Evolutionary conservation across 2,888 invertebrate species (phyloP).

Genomic region (Palloptera scutellata): DNA sequence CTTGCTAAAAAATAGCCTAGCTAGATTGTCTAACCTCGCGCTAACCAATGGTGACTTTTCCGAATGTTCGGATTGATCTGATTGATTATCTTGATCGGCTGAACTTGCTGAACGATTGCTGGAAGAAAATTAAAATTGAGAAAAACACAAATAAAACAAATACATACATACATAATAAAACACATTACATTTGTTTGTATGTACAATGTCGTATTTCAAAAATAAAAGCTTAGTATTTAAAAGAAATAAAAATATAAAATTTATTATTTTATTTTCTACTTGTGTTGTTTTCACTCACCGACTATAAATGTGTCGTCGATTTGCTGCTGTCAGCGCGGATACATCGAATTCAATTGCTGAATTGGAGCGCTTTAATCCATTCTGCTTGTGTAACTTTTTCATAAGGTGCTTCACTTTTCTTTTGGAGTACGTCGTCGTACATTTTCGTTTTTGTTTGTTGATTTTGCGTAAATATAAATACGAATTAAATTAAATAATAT

Average conservation of each 20-base stretch:
- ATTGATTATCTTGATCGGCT: constrained; percentile 66
- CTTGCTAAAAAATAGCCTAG: constrained; percentile 77
- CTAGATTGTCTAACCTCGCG: constrained; percentile 78
- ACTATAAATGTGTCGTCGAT: constrained; percentile 70
- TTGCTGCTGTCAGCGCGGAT: constrained; percentile 71
- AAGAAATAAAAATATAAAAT: constrained; percentile 11
- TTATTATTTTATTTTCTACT: constrained; percentile 14
- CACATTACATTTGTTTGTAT: constrained; percentile 28
- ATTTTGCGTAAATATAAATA: not conserved
- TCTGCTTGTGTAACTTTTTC: constrained; percentile 64
- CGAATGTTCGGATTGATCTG: constrained; percentile 64
- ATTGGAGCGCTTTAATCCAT: constrained; percentile 71
- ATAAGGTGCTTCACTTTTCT: constrained; percentile 67
- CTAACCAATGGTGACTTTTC: constrained; percentile 75
- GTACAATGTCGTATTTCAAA: too few relatives aligned
- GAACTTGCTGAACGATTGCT: constrained; percentile 70
- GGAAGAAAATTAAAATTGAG: constrained; percentile 42
- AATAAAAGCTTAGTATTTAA: not conserved
- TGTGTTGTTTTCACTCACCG: constrained; percentile 57
- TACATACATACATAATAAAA: constrained; percentile 11
- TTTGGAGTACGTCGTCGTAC: constrained; percentile 16
- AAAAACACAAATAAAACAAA: constrained; percentile 36
- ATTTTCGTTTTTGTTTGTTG: constrained; percentile 9
- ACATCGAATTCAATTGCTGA: constrained; percentile 75
- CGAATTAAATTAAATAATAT: not conserved